phyloP scores from a whole-genome alignment of 2,797 vertebrate genomes.

The Diplodus sargus region DNA sequence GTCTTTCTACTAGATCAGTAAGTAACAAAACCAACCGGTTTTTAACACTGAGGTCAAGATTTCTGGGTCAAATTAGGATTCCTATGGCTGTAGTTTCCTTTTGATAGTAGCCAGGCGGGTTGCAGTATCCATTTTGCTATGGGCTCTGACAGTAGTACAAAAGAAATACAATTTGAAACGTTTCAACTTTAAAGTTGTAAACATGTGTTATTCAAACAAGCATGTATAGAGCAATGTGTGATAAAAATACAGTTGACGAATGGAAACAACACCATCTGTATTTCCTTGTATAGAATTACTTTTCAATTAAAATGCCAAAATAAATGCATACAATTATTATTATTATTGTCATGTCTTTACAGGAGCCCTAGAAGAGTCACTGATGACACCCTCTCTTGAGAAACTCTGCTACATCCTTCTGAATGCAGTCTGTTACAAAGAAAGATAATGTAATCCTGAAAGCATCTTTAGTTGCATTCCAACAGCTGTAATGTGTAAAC shows the following conservation, averaged over 20 bases:
- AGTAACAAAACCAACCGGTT: too few species aligned
- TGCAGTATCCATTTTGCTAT: too few species aligned
- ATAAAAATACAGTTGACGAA: background rate
- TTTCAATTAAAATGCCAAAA: background rate
- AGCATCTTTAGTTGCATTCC: slow-evolving; percentile 5
- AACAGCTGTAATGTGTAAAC: slow-evolving; percentile 20
- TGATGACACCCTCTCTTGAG: background rate
- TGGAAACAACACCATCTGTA: background rate
- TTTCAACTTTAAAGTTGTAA: background rate
- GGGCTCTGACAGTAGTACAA: too few species aligned
- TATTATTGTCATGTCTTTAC: background rate
- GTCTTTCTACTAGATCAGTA: too few species aligned
- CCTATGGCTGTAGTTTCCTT: too few species aligned
- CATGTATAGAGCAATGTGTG: background rate
- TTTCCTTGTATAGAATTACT: background rate
- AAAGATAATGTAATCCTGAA: background rate
- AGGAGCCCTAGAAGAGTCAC: background rate
- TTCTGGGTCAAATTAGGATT: too few species aligned
- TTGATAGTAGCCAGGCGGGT: too few species aligned
- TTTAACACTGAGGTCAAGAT: too few species aligned
- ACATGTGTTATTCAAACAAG: background rate
- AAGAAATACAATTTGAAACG: too few species aligned
- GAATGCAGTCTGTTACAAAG: background rate
- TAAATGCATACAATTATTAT: background rate
- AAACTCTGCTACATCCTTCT: background rate